Percentiles rank a stretch among this genome's conserved stretches.
Evolutionary conservation across 2,888 invertebrate species (phyloP).

Genomic region (Drosophila niveifrons): DNA sequence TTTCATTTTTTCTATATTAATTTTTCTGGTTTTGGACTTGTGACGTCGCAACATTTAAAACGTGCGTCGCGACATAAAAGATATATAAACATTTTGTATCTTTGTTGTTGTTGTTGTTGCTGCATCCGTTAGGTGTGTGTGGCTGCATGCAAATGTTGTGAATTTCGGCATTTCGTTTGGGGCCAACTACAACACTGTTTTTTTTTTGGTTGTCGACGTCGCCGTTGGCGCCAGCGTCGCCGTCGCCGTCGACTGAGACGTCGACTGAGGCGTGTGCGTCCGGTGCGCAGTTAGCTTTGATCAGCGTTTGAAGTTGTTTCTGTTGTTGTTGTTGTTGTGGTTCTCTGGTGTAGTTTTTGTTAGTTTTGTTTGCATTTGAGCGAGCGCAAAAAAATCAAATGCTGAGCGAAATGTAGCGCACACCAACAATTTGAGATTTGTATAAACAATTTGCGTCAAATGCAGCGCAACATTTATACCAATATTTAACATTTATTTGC

Average conservation of each 20-base stretch:
- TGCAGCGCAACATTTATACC: constrained; percentile 31
- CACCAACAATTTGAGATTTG: constrained; percentile 45
- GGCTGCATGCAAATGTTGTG: constrained; percentile 74
- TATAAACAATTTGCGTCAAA: constrained; percentile 59
- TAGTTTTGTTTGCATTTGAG: constrained; percentile 57
- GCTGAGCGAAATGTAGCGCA: constrained; percentile 20
- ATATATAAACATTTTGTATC: constrained; percentile 61
- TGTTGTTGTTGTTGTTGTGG: constrained; percentile 11
- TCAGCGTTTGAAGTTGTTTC: constrained; percentile 45
- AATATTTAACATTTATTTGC: constrained; percentile 44
- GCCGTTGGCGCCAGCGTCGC: constrained; percentile 15
- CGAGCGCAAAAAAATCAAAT: constrained; percentile 27
- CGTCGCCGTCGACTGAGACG: neutral
- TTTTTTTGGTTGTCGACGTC: constrained; percentile 19
- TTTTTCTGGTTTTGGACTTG: constrained; percentile 67
- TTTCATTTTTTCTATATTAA: constrained; percentile 13
- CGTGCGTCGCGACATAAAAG: constrained; percentile 54
- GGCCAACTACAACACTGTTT: constrained; percentile 39
- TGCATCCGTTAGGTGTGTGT: constrained; percentile 77
- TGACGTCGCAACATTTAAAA: constrained; percentile 70
- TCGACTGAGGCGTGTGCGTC: constrained; percentile 64
- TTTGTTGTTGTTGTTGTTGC: constrained; percentile 52
- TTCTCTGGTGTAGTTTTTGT: constrained; percentile 11
- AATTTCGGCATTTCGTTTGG: constrained; percentile 21
- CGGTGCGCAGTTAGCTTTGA: constrained; percentile 78